Evolutionary conservation across 2,113 vertebrate genomes (phyloP), one percentile per base, ranked within the genome.

Genomic region (Oenanthe melanoleuca): DNA sequence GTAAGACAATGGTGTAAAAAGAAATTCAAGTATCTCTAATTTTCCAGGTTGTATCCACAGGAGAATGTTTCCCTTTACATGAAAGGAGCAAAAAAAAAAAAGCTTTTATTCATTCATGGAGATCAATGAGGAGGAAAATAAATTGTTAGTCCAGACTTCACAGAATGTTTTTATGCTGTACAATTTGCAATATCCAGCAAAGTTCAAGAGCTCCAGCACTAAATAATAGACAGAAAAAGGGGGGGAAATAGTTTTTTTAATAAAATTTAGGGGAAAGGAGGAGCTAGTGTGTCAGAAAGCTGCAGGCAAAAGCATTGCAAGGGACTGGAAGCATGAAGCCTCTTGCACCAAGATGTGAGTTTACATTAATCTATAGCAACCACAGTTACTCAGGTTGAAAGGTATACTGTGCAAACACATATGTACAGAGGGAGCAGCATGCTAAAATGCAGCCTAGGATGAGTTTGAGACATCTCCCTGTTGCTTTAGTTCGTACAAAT

Each of bases 141-240:
- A 89, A 97, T 95, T 95, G 93, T 91, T 96, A 95, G 90, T 88
- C 82, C 71, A 90, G 56, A 94, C 74, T 95, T 97, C 81, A 92
- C 65, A 91, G 57, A 91, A 96, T 79, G 83, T 96, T 97, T 91
- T 97, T 93, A 93, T 89, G 38, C 79, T 65, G 31, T 64, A 60
- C 80, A 53, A 93, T 94, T 95, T 97, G 92, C 74, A 95, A 52
- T 63, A 92, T 50, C 59, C 63, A 93, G 38, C 40, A 92, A 85
- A 87, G 86, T 74, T 71, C 73, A 85, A 80, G 24, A 69, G 45
- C 83, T 89, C 59, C 33, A 85, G 24, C n/a, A 57, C 91, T 86
- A 94, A 93, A 91, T 80, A 94, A 95, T 61, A 90, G 73, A 93
- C 9, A 92, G 14, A 91, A 95, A 96, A 93, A 47, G 24, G 64